Conservation (phyloP, 2,888 invertebrate species). For the Lochmaea capreae region DNA sequence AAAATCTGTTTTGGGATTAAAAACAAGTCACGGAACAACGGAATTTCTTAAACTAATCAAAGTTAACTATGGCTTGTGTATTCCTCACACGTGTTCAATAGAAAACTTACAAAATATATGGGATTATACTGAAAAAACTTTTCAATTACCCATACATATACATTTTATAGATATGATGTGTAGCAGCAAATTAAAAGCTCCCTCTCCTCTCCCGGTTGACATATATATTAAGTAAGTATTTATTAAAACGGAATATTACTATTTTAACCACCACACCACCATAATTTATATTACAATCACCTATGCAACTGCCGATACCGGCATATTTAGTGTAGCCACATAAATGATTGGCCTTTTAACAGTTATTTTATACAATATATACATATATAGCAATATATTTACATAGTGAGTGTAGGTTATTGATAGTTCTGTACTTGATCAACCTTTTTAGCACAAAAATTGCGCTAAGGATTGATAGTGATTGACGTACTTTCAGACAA, state of each 20-base stretch:
- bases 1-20: constrained; percentile 28
- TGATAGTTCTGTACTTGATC: too few species aligned
- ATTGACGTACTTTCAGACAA: too few species aligned
- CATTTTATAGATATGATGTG: constrained; percentile 45
- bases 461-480: too few species aligned
- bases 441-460: too few species aligned
- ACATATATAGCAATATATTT: too few species aligned
- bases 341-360: too few species aligned
- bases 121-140: constrained; percentile 49
- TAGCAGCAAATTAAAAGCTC: constrained; percentile 42
- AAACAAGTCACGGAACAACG: constrained; percentile 26
- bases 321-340: too few species aligned
- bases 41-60: constrained; percentile 35
- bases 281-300: background rate
- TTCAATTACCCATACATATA: constrained; percentile 46
- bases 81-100: constrained; percentile 50
- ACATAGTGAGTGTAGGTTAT: too few species aligned
- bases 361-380: too few species aligned
- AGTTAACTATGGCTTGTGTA: constrained; percentile 47
- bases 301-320: too few species aligned
- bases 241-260: background rate
- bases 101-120: constrained; percentile 49
- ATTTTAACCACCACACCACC: background rate
- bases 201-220: constrained; percentile 44
- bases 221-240: constrained; percentile 32